Conservation (phyloP, 2,888 invertebrate species). For the Hetaerina titia region DNA sequence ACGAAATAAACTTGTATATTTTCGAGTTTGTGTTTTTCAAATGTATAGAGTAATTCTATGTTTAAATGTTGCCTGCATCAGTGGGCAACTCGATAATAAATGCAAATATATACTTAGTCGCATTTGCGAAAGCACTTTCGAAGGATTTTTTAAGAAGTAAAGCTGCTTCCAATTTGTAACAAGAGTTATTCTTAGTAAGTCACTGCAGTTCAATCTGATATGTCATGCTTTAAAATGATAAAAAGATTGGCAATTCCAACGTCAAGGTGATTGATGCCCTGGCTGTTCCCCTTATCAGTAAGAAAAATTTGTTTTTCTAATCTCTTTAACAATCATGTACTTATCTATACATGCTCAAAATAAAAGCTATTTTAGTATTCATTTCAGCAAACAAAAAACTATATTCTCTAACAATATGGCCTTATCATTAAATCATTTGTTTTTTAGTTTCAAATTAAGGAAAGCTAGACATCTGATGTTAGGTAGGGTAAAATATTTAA, state of each 20-base stretch:
- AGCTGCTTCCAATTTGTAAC: neutral
- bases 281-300: slow-evolving; percentile 20
- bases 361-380: neutral
- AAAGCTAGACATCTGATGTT: neutral
- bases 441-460: neutral
- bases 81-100: too few relatives aligned
- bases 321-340: neutral
- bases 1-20: too few relatives aligned
- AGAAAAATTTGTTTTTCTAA: slow-evolving; percentile 55
- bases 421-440: neutral
- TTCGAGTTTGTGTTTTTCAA: too few relatives aligned
- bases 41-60: too few relatives aligned
- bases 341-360: slow-evolving; percentile 11
- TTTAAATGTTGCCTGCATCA: too few relatives aligned
- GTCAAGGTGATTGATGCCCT: slow-evolving; percentile 58
- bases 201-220: slow-evolving; percentile 13
- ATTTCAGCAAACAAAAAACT: neutral
- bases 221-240: neutral
- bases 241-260: slow-evolving; percentile 32
- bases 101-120: too few relatives aligned
- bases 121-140: too few relatives aligned
- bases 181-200: slow-evolving; percentile 47
- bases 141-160: too few relatives aligned
- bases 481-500: too few relatives aligned
- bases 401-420: neutral